Evolutionary conservation across 2,797 vertebrate genomes (phyloP), one percentile per base, ranked within the genome.

Genomic region (Atherinosoma microstoma): DNA sequence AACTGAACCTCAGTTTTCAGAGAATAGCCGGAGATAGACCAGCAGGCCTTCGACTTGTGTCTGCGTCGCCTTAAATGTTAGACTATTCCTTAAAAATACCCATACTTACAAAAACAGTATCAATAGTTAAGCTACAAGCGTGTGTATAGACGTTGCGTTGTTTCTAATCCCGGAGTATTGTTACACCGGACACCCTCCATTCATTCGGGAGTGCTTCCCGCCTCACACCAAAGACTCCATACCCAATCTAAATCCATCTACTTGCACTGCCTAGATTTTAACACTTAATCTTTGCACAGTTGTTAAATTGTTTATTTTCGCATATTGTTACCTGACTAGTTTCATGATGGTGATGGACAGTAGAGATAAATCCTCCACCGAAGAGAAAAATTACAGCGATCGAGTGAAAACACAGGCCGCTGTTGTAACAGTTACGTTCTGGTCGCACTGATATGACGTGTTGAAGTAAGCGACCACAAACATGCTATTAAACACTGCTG

Each of bases 271-370:
- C 0, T 2, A 1, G 0, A 1, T 32, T 49, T 66, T 0, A 54
- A 0, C 11, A 1, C 0, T 6, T 3, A 1, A 6, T 0, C 7
- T 24, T n/a, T 1, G 4, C 12, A 0, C 0, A 29, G 0, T 5
- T 0, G 0, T 35, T 13, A 73, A 16, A 53, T 0, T 0, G 1
- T 0, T 0, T 20, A 1, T 35, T 64, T 34, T 34, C 0, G 1
- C 24, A 0, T 2, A 1, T 8, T 35, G 84, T 76, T 47, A 95
- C 95, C 95, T 82, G 61, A 95, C 95, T 63, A 95, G 93, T 95
- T 95, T 95, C 95, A 95, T 95, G 84, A 38, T 91, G 89, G 89
- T 67, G 89, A 85, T 40, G 82, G 82, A 90, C 24, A 84, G 60
- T 11, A 56, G 62, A 35, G 15, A 81, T 15, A 86, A 92, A 93